phyloP scores from a whole-genome alignment of 1,140 invertebrate genomes.

The Berghia stephanieae region DNA sequence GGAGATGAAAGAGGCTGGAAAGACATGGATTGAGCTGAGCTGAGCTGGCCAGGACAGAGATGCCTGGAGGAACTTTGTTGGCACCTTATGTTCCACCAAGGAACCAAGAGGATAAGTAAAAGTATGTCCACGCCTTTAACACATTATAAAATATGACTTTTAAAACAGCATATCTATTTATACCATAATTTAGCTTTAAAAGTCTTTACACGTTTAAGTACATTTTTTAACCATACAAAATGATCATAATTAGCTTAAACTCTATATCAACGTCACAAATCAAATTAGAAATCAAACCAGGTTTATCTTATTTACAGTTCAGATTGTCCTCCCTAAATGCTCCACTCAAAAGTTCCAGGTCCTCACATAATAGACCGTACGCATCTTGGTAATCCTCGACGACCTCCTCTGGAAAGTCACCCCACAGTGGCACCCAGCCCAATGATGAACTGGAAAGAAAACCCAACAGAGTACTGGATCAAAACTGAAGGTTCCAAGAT shows the following conservation, averaged over 20 bases:
- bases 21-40: too few species aligned
- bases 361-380: slow-evolving; percentile 61
- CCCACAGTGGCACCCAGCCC: slow-evolving; percentile 64
- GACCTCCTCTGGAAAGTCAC: slow-evolving; percentile 58
- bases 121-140: too few species aligned
- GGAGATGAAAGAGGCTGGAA: too few species aligned
- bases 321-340: slow-evolving; percentile 64
- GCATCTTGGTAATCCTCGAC: slow-evolving; percentile 58
- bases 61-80: too few species aligned
- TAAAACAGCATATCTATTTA: neutral
- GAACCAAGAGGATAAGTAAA: too few species aligned
- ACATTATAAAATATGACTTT: too few species aligned
- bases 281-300: neutral
- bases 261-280: neutral
- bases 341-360: slow-evolving; percentile 63
- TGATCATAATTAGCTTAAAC: too few species aligned
- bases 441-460: slow-evolving; percentile 53
- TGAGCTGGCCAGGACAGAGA: too few species aligned
- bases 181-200: too few species aligned
- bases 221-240: too few species aligned
- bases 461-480: neutral
- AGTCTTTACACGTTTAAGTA: too few species aligned
- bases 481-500: neutral
- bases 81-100: too few species aligned
- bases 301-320: slow-evolving; percentile 55